Evolutionary conservation across 2,888 invertebrate genomes (phyloP), one percentile per base, ranked within the genome.

Genomic region (Marasmarcha lunaedactyla): DNA sequence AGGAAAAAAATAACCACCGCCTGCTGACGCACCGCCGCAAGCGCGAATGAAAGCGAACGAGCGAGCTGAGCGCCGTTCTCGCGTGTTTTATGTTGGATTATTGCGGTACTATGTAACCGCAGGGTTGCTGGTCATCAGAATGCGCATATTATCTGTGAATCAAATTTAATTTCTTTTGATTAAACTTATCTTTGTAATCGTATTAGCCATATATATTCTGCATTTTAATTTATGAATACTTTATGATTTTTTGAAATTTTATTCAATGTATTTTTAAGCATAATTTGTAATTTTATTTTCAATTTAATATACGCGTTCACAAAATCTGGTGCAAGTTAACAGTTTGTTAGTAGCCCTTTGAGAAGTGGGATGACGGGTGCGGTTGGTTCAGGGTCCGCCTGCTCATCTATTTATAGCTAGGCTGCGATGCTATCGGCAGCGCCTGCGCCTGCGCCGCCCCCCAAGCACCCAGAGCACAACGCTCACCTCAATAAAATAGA

Each of bases 381-480:
- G 69, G 71, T 65, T 74, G 73, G 79, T 78, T 79, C 78, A 78
- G 81, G 76, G 77, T 81, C 74, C 61, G 70, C 63, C 57, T 55
- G 64, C 60, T 55, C 55, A 60, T 69, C 81, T 83, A 83, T 83
- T 83, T 81, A 78, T 83, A 83, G 79, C 59, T 38, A 7, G 20
- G 20, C 7, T 53, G 53, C 65, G 81, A 79, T 79, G 69, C 63
- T 78, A 81, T 79, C 79, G 60, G 60, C 79, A 60, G 60, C 30
- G 53, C 56, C 59, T 55, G 59, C 54, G 56, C 58, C 59, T 7
- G 64, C 59, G 72, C 72, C 74, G 76, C 76, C 73, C 70, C 66
- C 66, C 57, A 58, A 64, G 63, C 76, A 74, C 72, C 79, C 77
- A 65, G 67, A 69, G 65, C 71, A 70, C 69, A 74, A 69, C 73